Base-by-base conservation (phyloP, 23 tunicate species). In the Ciona savignyi region DNA sequence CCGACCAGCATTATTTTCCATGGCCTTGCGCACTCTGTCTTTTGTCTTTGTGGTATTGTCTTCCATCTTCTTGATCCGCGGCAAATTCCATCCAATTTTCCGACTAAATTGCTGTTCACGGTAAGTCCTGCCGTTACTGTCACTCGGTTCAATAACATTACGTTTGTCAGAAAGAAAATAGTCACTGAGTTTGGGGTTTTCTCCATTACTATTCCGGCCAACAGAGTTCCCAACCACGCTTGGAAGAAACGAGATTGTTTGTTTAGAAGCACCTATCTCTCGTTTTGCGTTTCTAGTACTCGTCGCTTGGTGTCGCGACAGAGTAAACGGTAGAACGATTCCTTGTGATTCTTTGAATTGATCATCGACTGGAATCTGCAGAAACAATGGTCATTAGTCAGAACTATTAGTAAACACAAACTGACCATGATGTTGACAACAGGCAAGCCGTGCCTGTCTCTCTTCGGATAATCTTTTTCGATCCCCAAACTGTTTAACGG, bases 381-480 rank as follows among this genome's bases (percentile, higher is more conserved):
- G 24, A n/a, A n/a, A n/a, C n/a, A n/a, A n/a, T n/a, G n/a, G n/a
- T n/a, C n/a, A n/a, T n/a, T n/a, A n/a, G n/a, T n/a, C n/a, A n/a
- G n/a, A n/a, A n/a, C n/a, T n/a, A n/a, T n/a, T n/a, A n/a, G n/a
- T n/a, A n/a, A 49, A 49, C 15, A 11, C 20, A 22, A 63, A 25
- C 70, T 67, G 51, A 82, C 87, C 87, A 82, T 82, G 2, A 82
- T 82, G 33, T 82, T 75, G 23, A 82, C 87, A 1, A 82, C 87
- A 4, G 67, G 80, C 23, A 82, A 62, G 23, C 80, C 35, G 32
- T 31, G 30, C 22, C 35, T 24, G 20, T 77, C 74, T 15, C 15
- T 6, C 24, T 51, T 1, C 63, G 25, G 35, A 31, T 80, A 25
- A 0, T 69, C 75, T 66, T 88, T 81, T 29, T 63, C 74, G 49